These are phyloP conservation scores for Thalpophila matura DNA, from an alignment of 2,888 invertebrate species.

Conservation along the genomic window DNA sequence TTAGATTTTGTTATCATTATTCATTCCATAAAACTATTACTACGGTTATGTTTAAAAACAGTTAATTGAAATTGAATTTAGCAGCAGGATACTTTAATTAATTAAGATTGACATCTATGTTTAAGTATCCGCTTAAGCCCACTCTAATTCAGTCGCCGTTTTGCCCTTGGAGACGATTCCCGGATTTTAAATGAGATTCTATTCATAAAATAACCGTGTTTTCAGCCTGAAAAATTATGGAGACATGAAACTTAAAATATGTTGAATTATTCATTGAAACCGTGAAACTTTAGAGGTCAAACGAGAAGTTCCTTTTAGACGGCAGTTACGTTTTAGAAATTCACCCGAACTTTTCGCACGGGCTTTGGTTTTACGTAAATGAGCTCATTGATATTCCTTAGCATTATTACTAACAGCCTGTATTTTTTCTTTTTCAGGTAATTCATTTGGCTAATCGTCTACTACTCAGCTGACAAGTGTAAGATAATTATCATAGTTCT, in stretches of 20 bases:
- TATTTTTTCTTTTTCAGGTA: constrained; percentile 43
- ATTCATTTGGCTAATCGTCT: constrained; percentile 14
- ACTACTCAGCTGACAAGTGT: constrained; percentile 1
- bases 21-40: background rate
- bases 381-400: background rate
- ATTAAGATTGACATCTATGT: constrained; percentile 22
- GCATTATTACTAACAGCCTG: background rate
- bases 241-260: constrained; percentile 49
- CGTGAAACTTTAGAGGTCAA: constrained; percentile 57
- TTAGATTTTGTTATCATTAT: background rate
- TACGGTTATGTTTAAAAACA: background rate
- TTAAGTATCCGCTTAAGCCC: constrained; percentile 8
- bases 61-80: constrained; percentile 22
- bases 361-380: constrained; percentile 31
- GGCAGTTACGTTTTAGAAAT: constrained; percentile 31
- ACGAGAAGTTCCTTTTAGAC: constrained; percentile 35
- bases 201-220: constrained; percentile 48
- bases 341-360: constrained; percentile 25
- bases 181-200: constrained; percentile 37
- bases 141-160: constrained; percentile 10
- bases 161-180: constrained; percentile 3
- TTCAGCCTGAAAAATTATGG: constrained; percentile 47
- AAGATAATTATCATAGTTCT: constrained; percentile 21
- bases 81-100: constrained; percentile 8
- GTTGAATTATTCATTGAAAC: constrained; percentile 61